A percentile compares a stretch with the other conserved stretches of the same genome.
Evolutionary conservation across 1,140 invertebrate genomes (phyloP).

Genomic region (Calephelis virginiensis): DNA sequence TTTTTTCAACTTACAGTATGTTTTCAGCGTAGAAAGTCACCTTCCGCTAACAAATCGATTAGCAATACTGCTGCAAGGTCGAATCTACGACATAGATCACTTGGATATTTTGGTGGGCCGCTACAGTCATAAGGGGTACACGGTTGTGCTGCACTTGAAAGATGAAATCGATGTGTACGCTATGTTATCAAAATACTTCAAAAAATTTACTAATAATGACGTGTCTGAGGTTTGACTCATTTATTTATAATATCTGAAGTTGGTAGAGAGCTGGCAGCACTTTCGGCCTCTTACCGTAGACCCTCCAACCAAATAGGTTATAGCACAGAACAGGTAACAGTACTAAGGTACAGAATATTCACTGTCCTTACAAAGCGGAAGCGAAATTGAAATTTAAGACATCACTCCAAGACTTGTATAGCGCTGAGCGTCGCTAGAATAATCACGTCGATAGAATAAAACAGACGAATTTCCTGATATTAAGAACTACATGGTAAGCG

Average conservation of each 20-base stretch:
- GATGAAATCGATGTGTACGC: conserved; percentile 46
- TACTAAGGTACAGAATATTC: no score
- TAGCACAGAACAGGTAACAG: no score
- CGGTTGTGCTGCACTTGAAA: conserved; percentile 60
- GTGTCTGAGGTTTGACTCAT: conserved; percentile 42
- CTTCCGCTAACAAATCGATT: conserved; percentile 52
- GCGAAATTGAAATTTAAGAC: no score
- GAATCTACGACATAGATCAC: conserved; percentile 53
- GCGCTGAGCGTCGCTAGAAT: no score
- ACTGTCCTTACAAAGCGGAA: no score
- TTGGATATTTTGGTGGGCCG: conserved; percentile 51
- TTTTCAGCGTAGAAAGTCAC: conserved; percentile 55
- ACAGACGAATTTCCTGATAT: no score
- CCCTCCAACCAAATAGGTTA: no score
- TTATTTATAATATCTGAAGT: not conserved
- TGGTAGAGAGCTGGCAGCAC: not conserved
- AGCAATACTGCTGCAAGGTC: conserved; percentile 50
- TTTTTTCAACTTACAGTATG: not conserved
- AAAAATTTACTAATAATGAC: conserved; percentile 52
- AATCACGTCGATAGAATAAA: no score
- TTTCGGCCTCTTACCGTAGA: no score
- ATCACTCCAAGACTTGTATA: no score
- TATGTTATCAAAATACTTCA: conserved; percentile 51
- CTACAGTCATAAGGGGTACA: conserved; percentile 50
- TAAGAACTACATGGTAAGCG: no score